These are phyloP conservation scores for Leptestheria dahalacensis DNA, from an alignment of 1,140 invertebrate species.

Conservation along the genomic window DNA sequence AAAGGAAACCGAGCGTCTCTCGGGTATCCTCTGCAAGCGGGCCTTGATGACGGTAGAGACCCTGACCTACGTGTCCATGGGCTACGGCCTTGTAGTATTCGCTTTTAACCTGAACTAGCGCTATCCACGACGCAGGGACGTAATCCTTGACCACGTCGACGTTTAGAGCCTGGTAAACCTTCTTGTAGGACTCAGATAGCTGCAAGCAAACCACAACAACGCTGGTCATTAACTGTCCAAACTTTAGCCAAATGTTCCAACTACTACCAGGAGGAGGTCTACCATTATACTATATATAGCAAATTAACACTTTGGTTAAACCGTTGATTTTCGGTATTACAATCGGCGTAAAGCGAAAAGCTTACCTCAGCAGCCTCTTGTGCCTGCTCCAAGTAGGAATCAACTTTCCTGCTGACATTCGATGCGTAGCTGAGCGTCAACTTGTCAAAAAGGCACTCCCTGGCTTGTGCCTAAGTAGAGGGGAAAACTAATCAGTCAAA, in stretches of 20 bases:
- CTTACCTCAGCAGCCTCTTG: constrained; percentile 75
- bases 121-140: constrained; percentile 76
- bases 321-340: too few species aligned
- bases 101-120: constrained; percentile 68
- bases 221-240: neutral
- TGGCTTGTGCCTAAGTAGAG: constrained; percentile 63
- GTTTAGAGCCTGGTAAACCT: constrained; percentile 48
- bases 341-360: too few species aligned
- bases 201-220: constrained; percentile 27
- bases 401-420: constrained; percentile 25
- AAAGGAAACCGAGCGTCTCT: constrained; percentile 41
- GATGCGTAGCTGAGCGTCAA: constrained; percentile 19
- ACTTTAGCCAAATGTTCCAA: neutral
- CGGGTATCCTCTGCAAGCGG: constrained; percentile 27
- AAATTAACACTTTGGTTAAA: neutral
- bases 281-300: too few species aligned
- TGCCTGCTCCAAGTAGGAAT: constrained; percentile 64
- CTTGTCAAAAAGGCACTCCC: constrained; percentile 87
- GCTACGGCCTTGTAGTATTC: constrained; percentile 58
- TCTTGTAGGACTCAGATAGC: constrained; percentile 56
- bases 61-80: constrained; percentile 50
- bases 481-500: neutral
- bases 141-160: constrained; percentile 46
- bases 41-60: constrained; percentile 21
- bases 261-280: too few species aligned